Evolutionary conservation across 2,888 invertebrate genomes (phyloP).

Genomic region (Drosophila eohydei): DNA sequence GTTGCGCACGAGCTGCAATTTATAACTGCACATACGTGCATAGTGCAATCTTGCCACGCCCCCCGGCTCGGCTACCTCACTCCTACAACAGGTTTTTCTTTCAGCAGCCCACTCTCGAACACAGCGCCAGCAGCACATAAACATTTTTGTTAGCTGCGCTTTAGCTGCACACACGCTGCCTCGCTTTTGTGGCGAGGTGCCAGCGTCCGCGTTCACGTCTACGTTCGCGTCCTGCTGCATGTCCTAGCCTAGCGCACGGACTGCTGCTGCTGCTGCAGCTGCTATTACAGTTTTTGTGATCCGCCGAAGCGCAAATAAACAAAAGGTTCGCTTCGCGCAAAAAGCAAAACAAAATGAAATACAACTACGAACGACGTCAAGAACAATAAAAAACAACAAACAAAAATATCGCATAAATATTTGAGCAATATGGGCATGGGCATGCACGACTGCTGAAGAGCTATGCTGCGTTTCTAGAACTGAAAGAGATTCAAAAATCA

Average conservation of each 20-base stretch:
- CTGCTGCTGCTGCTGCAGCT: constrained; percentile 32
- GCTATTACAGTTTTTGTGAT: constrained; percentile 72
- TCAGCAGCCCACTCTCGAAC: constrained; percentile 2
- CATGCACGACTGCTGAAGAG: neutral
- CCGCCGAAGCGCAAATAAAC: constrained; percentile 74
- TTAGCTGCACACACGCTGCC: constrained; percentile 47
- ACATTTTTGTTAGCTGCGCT: constrained; percentile 75
- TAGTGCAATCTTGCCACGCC: constrained; percentile 20
- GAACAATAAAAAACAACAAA: constrained; percentile 28
- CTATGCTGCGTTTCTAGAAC: neutral
- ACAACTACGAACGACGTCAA: constrained; percentile 57
- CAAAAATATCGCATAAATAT: neutral
- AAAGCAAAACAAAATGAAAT: constrained; percentile 60
- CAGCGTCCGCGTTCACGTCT: constrained; percentile 38
- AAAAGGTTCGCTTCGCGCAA: constrained; percentile 63
- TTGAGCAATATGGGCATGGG: neutral
- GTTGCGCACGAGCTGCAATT: constrained; percentile 73
- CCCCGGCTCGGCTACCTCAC: too few relatives aligned
- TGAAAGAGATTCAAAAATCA: neutral
- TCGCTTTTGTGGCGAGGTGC: constrained; percentile 64
- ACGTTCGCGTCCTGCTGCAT: constrained; percentile 13
- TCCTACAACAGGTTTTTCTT: too few relatives aligned
- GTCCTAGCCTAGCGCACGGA: constrained; percentile 7
- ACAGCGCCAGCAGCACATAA: constrained; percentile 60
- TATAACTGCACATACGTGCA: constrained; percentile 74